Percentiles rank a stretch among this genome's conserved stretches.
phyloP scores from a whole-genome alignment of 2,797 vertebrate genomes.

The Notolepis coatsorum region DNA sequence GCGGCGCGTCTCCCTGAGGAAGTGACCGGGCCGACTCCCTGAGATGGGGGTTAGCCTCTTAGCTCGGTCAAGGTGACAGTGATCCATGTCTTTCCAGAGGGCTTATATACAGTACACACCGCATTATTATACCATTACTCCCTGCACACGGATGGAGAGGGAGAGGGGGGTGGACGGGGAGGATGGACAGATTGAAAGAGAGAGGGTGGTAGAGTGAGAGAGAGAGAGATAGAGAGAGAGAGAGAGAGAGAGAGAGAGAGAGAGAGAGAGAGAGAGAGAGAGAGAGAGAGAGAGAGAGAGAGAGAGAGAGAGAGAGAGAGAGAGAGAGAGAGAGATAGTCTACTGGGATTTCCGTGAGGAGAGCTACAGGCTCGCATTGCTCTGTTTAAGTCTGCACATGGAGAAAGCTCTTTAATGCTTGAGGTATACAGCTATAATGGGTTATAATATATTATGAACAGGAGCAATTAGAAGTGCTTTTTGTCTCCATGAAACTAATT shows the following conservation, averaged over 20 bases:
- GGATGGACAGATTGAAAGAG: constrained; percentile 31
- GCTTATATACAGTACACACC: constrained; percentile 37
- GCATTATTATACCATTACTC: constrained; percentile 54
- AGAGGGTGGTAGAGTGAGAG: constrained; percentile 18
- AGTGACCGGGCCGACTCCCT: constrained; percentile 38
- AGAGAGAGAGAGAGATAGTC: constrained; percentile 23
- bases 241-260: constrained; percentile 3
- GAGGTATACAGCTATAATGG: no score
- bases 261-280: constrained; percentile 9
- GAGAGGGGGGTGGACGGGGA: neutral
- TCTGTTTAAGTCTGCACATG: constrained; percentile 26
- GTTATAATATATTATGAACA: no score
- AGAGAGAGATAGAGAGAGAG: constrained; percentile 1
- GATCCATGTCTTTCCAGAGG: constrained; percentile 64
- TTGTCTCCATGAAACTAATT: no score
- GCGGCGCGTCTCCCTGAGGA: constrained; percentile 27
- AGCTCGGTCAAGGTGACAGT: constrained; percentile 71
- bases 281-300: constrained; percentile 3
- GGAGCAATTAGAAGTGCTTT: no score
- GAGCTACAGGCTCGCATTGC: constrained; percentile 26
- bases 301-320: constrained; percentile 12
- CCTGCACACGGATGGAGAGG: neutral
- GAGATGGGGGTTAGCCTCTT: constrained; percentile 43
- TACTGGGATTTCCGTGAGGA: constrained; percentile 46
- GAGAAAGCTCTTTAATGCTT: constrained; percentile 31